Base-by-base conservation (phyloP, 2,797 vertebrate genomes). In the Ibycter americanus region DNA sequence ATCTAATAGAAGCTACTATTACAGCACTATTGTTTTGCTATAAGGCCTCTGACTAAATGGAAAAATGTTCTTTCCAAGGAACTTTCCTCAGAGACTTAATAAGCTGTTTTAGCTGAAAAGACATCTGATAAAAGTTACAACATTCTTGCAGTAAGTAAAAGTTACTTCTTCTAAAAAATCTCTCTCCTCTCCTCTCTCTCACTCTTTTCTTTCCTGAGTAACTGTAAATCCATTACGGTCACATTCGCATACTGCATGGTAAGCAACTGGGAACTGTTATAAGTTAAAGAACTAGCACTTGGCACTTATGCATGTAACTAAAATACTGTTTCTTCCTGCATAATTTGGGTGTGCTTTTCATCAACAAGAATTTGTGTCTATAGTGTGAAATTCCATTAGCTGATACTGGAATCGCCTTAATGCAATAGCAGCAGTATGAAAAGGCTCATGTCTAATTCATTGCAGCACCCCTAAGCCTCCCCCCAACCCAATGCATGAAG, bases 321-420 rank as follows among this genome's bases (percentile, higher is more conserved):
- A 93, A 95, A 82, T 84, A 71, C 88, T 93, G 32, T 91, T 97
- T 68, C 82, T 89, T 89, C 80, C 38, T 86, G 68, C 79, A 97
- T 93, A 96, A 94, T 94, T 87, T 9, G 80, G 58, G 79, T 92
- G 95, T 97, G 97, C 97, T 97, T 98, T 97, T 97, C 97, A 98
- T 97, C 95, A 95, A 83, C 95, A 89, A 93, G 89, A 96, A 70
- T 94, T 73, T 89, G 52, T 70, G 90, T 93, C 96, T 96, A 42
- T 79, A 93, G 87, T 92, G 97, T 93, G 91, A 95, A 93, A 94
- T 96, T 98, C 94, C 96, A 70, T 77, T 38, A 81, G 59, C 40
- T 71, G 63, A 91, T 59, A 87, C 81, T 87, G 51, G 84, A 63
- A 92, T 61, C 0, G 21, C 65, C 70, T 42, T 81, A 93, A 40